These are phyloP conservation scores for Sciurus carolinensis DNA, from an alignment of 2,797 vertebrate species.

Conservation along the genomic window DNA sequence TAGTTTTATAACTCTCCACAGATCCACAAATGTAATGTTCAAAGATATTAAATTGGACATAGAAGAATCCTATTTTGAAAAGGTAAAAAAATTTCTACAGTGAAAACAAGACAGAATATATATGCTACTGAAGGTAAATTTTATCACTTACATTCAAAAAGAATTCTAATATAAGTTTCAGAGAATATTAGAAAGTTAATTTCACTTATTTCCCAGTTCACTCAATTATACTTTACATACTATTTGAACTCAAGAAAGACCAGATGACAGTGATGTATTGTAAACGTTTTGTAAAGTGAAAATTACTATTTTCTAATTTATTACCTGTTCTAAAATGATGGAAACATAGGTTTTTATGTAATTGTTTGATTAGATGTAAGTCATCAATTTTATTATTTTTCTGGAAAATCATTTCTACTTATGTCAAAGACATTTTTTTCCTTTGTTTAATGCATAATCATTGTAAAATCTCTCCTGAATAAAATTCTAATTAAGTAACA, in stretches of 20 bases:
- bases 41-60: slow-evolving; percentile 44
- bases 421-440: slow-evolving; percentile 3
- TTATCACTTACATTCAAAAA: background rate
- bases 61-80: slow-evolving; percentile 56
- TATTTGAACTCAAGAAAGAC: background rate
- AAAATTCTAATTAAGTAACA: slow-evolving; percentile 41
- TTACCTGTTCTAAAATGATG: slow-evolving; percentile 11
- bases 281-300: background rate
- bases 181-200: background rate
- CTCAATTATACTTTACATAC: background rate
- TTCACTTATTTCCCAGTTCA: background rate
- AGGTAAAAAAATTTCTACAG: slow-evolving; percentile 53
- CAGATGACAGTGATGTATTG: background rate
- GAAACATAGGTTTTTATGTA: background rate
- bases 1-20: slow-evolving; percentile 52
- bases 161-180: slow-evolving; percentile 44
- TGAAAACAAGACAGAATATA: background rate
- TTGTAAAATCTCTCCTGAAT: background rate
- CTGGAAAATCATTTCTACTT: slow-evolving; percentile 3
- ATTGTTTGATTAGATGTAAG: slow-evolving; percentile 16
- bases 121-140: background rate
- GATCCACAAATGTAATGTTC: slow-evolving; percentile 5
- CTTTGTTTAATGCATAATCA: background rate
- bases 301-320: slow-evolving; percentile 27
- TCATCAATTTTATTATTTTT: slow-evolving; percentile 1